phyloP scores from a whole-genome alignment of 53 echinoderm and acorn worm genomes.

The Holothuria leucospilota region DNA sequence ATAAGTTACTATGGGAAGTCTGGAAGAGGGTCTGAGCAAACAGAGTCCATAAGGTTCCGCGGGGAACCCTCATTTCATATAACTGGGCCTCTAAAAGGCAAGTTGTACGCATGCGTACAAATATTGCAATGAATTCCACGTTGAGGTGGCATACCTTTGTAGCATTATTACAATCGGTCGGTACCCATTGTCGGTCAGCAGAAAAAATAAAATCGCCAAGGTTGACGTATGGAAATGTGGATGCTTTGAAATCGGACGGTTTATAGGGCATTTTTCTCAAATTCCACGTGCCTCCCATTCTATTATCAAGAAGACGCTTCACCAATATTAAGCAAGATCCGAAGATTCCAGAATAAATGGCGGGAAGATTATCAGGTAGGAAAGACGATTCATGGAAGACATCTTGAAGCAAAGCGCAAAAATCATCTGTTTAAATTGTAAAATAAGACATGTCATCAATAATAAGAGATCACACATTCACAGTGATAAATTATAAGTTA shows the following conservation, averaged over 20 bases:
- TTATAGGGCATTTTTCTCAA: background rate
- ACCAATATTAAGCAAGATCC: constrained; percentile 14
- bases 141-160: constrained; percentile 4
- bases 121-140: background rate
- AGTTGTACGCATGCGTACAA: too few relatives aligned
- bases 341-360: constrained; percentile 9
- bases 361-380: background rate
- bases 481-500: too few relatives aligned
- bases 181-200: constrained; percentile 30
- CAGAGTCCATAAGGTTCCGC: too few relatives aligned
- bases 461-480: too few relatives aligned
- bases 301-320: constrained; percentile 1
- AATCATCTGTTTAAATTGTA: too few relatives aligned
- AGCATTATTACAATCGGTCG: background rate
- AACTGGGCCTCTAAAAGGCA: too few relatives aligned
- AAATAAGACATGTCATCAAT: too few relatives aligned
- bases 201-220: constrained; percentile 17
- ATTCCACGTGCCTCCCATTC: too few relatives aligned
- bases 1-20: too few relatives aligned
- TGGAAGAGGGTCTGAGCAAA: too few relatives aligned
- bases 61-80: too few relatives aligned
- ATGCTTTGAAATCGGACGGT: background rate
- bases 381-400: background rate
- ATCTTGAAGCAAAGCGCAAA: background rate
- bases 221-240: constrained; percentile 10